These are phyloP conservation scores for Tadarida brasiliensis DNA, from an alignment of 2,797 vertebrate species.

Conservation along the genomic window DNA sequence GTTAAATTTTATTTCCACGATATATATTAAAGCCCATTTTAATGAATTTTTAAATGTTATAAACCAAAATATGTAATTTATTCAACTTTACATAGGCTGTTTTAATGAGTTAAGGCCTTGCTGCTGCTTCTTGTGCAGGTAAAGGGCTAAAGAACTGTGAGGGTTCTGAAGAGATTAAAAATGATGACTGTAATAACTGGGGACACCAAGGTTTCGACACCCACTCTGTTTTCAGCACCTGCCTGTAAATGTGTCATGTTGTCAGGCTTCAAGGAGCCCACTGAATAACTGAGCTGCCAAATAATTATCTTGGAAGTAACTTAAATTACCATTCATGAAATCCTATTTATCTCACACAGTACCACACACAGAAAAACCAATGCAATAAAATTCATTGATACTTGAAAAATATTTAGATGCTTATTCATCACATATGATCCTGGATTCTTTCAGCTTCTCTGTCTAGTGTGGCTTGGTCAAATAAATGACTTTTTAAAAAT, in stretches of 20 bases:
- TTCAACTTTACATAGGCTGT: background rate
- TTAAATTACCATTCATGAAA: slow-evolving; percentile 52
- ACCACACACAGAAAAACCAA: background rate
- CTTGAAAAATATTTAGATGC: slow-evolving; percentile 37
- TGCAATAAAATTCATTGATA: slow-evolving; percentile 25
- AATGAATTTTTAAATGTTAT: slow-evolving; percentile 8
- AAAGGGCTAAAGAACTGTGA: background rate
- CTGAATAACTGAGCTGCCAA: background rate
- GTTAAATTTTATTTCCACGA: background rate
- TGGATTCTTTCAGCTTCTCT: background rate
- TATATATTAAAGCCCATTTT: background rate
- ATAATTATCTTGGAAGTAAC: slow-evolving; percentile 42
- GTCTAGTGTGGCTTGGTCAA: background rate
- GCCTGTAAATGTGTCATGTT: slow-evolving; percentile 47
- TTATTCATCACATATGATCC: background rate
- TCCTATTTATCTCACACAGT: slow-evolving; percentile 59
- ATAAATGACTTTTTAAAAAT: background rate
- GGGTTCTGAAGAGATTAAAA: slow-evolving; percentile 21
- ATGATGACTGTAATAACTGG: background rate
- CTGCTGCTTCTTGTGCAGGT: background rate
- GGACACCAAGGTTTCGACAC: background rate
- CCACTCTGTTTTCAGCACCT: background rate
- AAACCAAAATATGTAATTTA: slow-evolving; percentile 37
- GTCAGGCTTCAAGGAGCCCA: slow-evolving; percentile 33
- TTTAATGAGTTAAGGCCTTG: slow-evolving; percentile 3